phyloP scores from a whole-genome alignment of 2,113 vertebrate genomes.

The Pluvialis apricaria region DNA sequence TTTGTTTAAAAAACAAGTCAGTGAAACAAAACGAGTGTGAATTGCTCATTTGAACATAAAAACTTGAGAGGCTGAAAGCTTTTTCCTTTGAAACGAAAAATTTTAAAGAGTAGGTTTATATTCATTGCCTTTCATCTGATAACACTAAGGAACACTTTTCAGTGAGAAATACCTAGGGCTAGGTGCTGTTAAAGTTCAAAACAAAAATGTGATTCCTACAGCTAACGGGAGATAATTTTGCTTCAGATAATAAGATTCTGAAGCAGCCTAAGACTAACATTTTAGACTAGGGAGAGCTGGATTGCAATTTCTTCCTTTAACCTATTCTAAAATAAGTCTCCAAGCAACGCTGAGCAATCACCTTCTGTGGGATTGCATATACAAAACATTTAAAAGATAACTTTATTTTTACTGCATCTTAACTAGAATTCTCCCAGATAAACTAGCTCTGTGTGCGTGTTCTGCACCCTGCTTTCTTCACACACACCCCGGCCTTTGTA shows the following conservation, averaged over 20 bases:
- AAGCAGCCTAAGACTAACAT: not conserved
- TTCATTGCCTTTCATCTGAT: not conserved
- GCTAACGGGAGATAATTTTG: not conserved
- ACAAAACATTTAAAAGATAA: not conserved
- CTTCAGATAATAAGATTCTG: not conserved
- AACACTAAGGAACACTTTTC: not conserved
- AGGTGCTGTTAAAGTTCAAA: not conserved
- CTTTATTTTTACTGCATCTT: not conserved
- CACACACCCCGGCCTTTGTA: not conserved
- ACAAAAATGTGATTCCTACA: not conserved
- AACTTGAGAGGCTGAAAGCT: not conserved
- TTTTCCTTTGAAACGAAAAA: not conserved
- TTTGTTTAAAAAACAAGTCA: not conserved
- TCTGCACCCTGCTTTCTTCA: not conserved
- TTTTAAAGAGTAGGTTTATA: not conserved
- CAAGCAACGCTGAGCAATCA: not conserved
- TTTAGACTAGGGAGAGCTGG: not conserved
- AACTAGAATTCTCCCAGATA: not conserved
- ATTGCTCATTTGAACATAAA: not conserved
- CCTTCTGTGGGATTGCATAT: not conserved
- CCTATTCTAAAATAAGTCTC: not conserved
- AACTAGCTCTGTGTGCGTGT: not conserved
- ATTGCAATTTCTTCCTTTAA: not conserved
- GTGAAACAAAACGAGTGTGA: not conserved
- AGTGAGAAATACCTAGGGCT: not conserved